Evolutionary conservation across 2,113 vertebrate species (phyloP).

Genomic region (Chaetorhynchus papuensis): DNA sequence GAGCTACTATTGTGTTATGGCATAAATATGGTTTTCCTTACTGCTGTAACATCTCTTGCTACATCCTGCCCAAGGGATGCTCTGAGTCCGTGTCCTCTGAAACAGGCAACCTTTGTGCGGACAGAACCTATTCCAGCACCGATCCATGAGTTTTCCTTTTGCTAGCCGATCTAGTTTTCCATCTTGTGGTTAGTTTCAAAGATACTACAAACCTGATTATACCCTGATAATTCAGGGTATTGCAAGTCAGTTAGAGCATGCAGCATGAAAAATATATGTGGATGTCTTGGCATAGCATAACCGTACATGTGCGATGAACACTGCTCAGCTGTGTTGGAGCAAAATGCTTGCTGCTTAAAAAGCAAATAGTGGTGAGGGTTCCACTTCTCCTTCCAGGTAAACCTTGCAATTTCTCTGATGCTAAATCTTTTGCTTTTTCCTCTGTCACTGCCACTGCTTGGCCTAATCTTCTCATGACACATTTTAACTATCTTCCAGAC

Average conservation of each 20-base stretch:
- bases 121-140: neutral
- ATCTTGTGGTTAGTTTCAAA: neutral
- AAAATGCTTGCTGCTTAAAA: neutral
- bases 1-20: neutral
- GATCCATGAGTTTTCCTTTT: neutral
- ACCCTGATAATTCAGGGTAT: neutral
- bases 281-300: neutral
- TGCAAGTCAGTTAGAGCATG: neutral
- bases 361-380: neutral
- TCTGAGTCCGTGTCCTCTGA: neutral
- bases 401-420: neutral
- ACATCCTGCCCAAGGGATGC: neutral
- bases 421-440: neutral
- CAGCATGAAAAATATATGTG: constrained; percentile 9
- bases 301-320: neutral
- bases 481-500: constrained; percentile 13
- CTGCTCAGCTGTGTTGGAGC: neutral
- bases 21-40: neutral
- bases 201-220: neutral
- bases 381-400: neutral
- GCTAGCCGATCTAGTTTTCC: neutral
- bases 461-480: constrained; percentile 4
- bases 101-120: neutral
- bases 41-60: neutral
- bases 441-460: neutral